phyloP scores from a whole-genome alignment of 2,888 invertebrate species.

The Latrodectus hesperus region DNA sequence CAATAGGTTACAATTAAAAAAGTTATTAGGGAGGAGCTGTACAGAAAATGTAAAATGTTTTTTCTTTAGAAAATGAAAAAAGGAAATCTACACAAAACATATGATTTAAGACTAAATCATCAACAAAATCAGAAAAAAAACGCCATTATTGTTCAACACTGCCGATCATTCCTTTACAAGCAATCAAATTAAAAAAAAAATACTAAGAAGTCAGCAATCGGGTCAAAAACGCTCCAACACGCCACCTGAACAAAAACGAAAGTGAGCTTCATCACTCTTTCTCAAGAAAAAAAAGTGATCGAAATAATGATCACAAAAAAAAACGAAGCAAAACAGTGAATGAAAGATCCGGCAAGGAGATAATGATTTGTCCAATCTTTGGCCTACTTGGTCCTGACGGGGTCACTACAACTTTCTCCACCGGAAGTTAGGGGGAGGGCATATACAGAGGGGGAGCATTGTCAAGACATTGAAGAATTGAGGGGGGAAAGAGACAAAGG shows the following conservation, averaged over 20 bases:
- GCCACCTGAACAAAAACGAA: constrained; percentile 61
- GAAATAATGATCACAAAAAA: constrained; percentile 43
- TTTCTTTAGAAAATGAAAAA: constrained; percentile 5
- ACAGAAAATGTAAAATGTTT: background rate
- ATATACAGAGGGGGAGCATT: constrained; percentile 5
- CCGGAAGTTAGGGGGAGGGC: constrained; percentile 42
- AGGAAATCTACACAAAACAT: constrained; percentile 6
- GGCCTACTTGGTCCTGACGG: constrained; percentile 62
- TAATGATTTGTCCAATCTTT: constrained; percentile 62
- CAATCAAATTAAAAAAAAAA: constrained; percentile 14
- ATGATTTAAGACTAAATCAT: constrained; percentile 37
- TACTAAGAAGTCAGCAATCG: constrained; percentile 26
- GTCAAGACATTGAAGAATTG: constrained; percentile 18
- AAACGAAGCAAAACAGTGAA: constrained; percentile 5
- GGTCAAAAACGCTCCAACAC: constrained; percentile 63
- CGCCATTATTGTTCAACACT: constrained; percentile 29
- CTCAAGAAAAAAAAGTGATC: constrained; percentile 26
- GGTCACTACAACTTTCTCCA: constrained; percentile 59
- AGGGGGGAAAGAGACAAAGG: constrained; percentile 26
- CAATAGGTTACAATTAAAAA: constrained; percentile 24
- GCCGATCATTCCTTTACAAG: constrained; percentile 3
- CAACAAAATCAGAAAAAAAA: constrained; percentile 36
- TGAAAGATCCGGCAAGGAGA: constrained; percentile 46
- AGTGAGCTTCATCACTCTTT: constrained; percentile 38
- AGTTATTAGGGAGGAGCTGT: constrained; percentile 42